phyloP scores from a whole-genome alignment of 2,797 vertebrate genomes.

The Taeniopygia guttata region DNA sequence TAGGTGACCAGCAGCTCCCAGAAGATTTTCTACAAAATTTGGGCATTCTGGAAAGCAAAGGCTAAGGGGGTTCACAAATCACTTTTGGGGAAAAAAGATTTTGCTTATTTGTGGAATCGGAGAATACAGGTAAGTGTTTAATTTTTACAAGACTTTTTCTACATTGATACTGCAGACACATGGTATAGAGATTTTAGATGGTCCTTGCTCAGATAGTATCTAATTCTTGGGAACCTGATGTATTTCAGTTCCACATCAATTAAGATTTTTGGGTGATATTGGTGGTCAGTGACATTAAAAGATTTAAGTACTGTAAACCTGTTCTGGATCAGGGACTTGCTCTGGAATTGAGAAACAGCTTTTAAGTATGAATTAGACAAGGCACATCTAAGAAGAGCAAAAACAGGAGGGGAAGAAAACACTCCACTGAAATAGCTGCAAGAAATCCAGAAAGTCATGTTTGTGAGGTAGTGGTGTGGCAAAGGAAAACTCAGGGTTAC shows the following conservation, averaged over 20 bases:
- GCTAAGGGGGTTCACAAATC: neutral
- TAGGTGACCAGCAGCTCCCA: neutral
- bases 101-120: neutral
- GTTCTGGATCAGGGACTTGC: neutral
- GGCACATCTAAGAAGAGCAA: neutral
- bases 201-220: neutral
- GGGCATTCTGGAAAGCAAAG: neutral
- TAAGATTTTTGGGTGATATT: neutral
- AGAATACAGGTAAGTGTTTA: constrained; percentile 3
- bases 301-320: neutral
- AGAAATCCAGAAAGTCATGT: neutral
- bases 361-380: neutral
- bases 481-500: neutral
- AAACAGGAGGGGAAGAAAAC: neutral
- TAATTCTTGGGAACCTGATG: neutral
- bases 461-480: neutral
- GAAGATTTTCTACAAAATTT: neutral
- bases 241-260: neutral
- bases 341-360: neutral
- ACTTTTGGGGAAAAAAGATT: neutral
- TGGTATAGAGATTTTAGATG: neutral
- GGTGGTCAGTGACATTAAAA: neutral
- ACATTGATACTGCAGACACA: neutral
- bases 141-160: neutral
- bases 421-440: neutral